A percentile compares a stretch with the other conserved stretches of the same genome.
phyloP scores from a whole-genome alignment of 2,113 vertebrate species.

The Rhinoderma darwinii region DNA sequence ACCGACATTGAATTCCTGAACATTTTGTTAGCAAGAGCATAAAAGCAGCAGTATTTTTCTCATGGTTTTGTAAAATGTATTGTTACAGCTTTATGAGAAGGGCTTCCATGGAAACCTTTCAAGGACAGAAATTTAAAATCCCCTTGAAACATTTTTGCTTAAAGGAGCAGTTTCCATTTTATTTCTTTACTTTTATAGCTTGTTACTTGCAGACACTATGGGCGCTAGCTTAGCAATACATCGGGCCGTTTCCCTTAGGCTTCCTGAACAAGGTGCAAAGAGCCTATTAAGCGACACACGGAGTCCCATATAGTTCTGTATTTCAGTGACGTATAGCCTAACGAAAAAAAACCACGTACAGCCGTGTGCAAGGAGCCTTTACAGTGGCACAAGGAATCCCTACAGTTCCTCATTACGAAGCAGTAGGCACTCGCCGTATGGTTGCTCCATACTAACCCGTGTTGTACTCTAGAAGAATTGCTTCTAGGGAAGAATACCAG shows the following conservation, averaged over 20 bases:
- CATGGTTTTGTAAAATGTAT: background rate
- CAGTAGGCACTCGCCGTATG: background rate
- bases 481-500: too few relatives aligned
- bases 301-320: too few relatives aligned
- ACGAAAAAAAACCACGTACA: too few relatives aligned
- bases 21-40: background rate
- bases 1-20: background rate
- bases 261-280: background rate
- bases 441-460: too few relatives aligned
- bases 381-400: background rate
- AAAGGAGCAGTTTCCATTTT: background rate
- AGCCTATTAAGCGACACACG: background rate
- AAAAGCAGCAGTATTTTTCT: background rate
- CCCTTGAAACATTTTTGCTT: background rate
- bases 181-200: background rate
- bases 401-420: background rate
- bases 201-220: background rate
- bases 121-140: background rate
- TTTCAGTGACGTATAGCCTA: too few relatives aligned
- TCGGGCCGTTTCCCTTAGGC: background rate
- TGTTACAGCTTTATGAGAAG: background rate
- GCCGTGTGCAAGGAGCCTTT: background rate
- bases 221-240: background rate
- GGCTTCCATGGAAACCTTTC: constrained; percentile 22
- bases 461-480: too few relatives aligned